A percentile compares a stretch with the other conserved stretches of the same genome.
Evolutionary conservation across 1,140 invertebrate species (phyloP).

Genomic region (Danaus melanippus): DNA sequence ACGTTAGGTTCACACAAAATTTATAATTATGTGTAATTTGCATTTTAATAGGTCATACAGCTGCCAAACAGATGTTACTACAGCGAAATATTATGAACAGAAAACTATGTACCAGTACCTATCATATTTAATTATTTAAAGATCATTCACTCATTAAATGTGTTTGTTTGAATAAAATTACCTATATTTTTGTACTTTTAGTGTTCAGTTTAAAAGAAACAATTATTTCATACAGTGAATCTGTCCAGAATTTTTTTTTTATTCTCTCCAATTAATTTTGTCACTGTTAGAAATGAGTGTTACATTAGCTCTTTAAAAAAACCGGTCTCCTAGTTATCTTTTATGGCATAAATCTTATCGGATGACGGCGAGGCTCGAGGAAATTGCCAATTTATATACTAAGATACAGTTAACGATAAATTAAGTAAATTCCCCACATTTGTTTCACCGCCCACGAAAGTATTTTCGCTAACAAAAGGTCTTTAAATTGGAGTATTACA

Average conservation of each 20-base stretch:
- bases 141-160: too few species aligned
- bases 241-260: constrained; percentile 1
- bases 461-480: constrained; percentile 19
- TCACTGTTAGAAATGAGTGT: constrained; percentile 25
- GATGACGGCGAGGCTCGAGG: constrained; percentile 25
- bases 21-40: constrained; percentile 10
- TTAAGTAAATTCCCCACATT: constrained; percentile 43
- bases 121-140: constrained; percentile 1
- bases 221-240: too few species aligned
- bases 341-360: constrained; percentile 29
- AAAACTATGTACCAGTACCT: constrained; percentile 19
- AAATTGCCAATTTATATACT: constrained; percentile 58
- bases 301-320: constrained; percentile 27
- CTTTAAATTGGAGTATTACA: constrained; percentile 3
- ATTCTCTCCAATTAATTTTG: constrained; percentile 24
- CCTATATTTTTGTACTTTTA: too few species aligned
- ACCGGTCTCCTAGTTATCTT: constrained; percentile 25
- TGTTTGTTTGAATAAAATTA: too few species aligned
- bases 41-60: constrained; percentile 27
- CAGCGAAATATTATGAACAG: constrained; percentile 34
- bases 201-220: too few species aligned
- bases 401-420: constrained; percentile 44
- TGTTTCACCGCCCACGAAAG: constrained; percentile 41
- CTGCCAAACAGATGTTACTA: constrained; percentile 42
- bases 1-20: constrained; percentile 9